These are phyloP conservation scores for Gerris buenoi DNA, from an alignment of 1,140 invertebrate genomes.

Conservation along the genomic window DNA sequence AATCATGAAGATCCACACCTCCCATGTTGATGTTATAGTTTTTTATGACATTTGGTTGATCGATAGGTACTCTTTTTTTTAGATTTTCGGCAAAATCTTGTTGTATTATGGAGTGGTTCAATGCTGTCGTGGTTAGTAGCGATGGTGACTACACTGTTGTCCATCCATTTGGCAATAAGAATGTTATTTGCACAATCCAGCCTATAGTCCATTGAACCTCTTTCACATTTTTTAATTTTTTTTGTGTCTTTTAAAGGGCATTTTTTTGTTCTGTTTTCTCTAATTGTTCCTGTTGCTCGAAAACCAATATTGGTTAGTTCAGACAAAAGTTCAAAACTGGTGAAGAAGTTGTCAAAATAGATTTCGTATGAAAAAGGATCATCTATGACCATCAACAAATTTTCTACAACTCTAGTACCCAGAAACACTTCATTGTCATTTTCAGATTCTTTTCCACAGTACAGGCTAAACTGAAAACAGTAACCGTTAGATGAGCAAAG, in stretches of 20 bases:
- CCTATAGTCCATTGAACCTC: not conserved
- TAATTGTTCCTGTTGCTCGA: not conserved
- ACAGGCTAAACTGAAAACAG: slow-evolving; percentile 6
- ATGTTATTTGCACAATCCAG: not conserved
- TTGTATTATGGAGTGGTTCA: too few relatives aligned
- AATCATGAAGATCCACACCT: slow-evolving; percentile 22
- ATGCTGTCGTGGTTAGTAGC: slow-evolving; percentile 31
- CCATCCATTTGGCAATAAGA: not conserved
- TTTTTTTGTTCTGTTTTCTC: not conserved
- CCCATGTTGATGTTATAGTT: slow-evolving; percentile 24
- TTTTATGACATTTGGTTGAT: slow-evolving; percentile 13
- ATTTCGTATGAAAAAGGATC: not conserved
- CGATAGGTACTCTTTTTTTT: too few relatives aligned
- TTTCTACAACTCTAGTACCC: not conserved
- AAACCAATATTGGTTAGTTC: not conserved
- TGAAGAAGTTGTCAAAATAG: not conserved
- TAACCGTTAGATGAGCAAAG: slow-evolving; percentile 1
- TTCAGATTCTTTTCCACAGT: slow-evolving; percentile 8
- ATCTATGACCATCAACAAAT: not conserved
- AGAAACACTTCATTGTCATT: not conserved
- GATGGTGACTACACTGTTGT: slow-evolving; percentile 23
- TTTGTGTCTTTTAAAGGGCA: not conserved
- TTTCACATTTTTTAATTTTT: not conserved
- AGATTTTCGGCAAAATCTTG: too few relatives aligned
- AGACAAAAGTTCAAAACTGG: not conserved